These are phyloP conservation scores for Morus bassanus DNA, from an alignment of 2,797 vertebrate genomes.

Conservation along the genomic window DNA sequence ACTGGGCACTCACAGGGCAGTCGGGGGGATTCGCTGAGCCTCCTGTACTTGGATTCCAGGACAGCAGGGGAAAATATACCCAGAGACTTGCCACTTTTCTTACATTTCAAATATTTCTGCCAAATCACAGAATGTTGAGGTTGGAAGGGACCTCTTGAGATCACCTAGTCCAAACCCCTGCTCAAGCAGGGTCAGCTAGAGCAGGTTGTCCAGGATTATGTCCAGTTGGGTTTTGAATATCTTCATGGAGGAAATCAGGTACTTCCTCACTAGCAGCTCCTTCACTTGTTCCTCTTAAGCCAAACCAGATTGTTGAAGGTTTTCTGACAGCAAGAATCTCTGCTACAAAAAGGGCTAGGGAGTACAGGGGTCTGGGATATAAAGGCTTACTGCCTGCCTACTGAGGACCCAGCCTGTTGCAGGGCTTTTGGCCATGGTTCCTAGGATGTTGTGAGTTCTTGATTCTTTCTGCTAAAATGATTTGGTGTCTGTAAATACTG, in stretches of 20 bases:
- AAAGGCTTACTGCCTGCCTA: background rate
- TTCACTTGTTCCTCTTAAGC: background rate
- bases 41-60: background rate
- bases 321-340: background rate
- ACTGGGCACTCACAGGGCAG: background rate
- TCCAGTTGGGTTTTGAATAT: background rate
- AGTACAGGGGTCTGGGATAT: background rate
- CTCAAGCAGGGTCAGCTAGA: background rate
- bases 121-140: background rate
- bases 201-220: background rate
- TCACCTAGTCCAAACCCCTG: background rate
- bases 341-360: background rate
- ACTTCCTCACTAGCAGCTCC: background rate
- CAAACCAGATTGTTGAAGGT: background rate
- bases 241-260: background rate
- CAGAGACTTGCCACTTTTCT: background rate
- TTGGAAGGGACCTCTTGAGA: background rate
- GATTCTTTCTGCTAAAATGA: background rate
- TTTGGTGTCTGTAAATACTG: conserved; percentile 8
- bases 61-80: background rate
- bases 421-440: background rate
- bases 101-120: background rate
- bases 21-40: background rate
- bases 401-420: background rate
- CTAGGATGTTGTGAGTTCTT: background rate